Base-by-base conservation (phyloP, 2,113 vertebrate genomes). In the Onychorhynchus coronatus region DNA sequence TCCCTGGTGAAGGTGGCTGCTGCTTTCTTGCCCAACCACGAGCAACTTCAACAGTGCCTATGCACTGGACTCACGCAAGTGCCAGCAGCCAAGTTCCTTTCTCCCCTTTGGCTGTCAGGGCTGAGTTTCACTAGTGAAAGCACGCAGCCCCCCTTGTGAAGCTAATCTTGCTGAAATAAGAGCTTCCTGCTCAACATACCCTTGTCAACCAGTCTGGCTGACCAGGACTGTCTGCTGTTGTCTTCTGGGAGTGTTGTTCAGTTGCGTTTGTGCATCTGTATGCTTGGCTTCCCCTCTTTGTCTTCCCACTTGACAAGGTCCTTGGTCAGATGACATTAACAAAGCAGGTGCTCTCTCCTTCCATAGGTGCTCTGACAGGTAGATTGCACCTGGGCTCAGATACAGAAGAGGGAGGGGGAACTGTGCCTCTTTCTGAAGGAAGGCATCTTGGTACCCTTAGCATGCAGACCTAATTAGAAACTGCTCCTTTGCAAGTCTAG, bases 181-280 rank as follows among this genome's bases (percentile, higher is more conserved):
- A 50, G 59, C n/a, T 28, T 70, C 13, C 53, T 0, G 0, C 25
- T 63, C 33, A 44, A 53, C 24, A 8, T 20, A 14, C 8, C 61
- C 39, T 65, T 74, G 15, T 30, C 41, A 23, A 42, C 18, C 18
- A 17, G 37, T 52, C 56, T 62, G 63, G 23, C 41, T 49, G 63
- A 21, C 27, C 21, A 24, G 37, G 15, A 23, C 47, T 58, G 30
- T 37, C 20, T 37, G 41, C 30, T 28, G 13, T 12, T 52, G 46
- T 37, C 23, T 42, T 53, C 49, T 58, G 9, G 5, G 19, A 83
- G 14, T 8, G 3, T 56, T 66, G 22, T 31, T 47, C 0, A 0
- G 18, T 67, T 12, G 18, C 15, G 30, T n/a, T 86, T 83, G 50
- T 22, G 37, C 35, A 17, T 61, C 44, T 12, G 0, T 22, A 2